Base-by-base conservation (phyloP, 2,888 invertebrate genomes). In the Deilephila porcellus region DNA sequence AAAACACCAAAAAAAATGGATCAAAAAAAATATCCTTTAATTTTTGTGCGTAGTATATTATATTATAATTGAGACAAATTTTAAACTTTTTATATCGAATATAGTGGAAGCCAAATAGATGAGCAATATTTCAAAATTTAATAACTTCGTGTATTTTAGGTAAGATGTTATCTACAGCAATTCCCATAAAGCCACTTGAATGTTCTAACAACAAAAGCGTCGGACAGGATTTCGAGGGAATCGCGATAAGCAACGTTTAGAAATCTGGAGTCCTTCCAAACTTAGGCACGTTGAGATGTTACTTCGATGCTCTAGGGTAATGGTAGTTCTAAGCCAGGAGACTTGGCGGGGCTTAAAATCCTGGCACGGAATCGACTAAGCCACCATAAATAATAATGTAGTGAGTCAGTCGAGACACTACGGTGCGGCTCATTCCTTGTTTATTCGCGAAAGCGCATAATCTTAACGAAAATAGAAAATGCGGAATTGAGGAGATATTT, bases 211-310 rank as follows among this genome's bases (percentile, higher is more conserved):
- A 45, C 45, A 34, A 63, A 62, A 34, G 25, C 52, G 45, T 45
- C 14, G 25, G 25, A 67, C 52, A 67, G 67, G 5, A 67, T 67
- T 45, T 45, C 14, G 45, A 45, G 45, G 52, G 52, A 25, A 52
- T 14, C 45, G 17, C 52, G 67, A 67, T 67, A 67, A 67, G 52
- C 67, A 67, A 29, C 67, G 67, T 45, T 67, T 67, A 52, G 67
- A 67, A 67, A 52, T 67, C 67, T 67, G 67, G 67, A 67, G 45
- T 25, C 20, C 25, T 67, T 67, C 67, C 67, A 67, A 67, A 20
- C 25, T 52, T 14, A 14, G 6, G 67, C 45, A 67, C 52, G 45
- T 67, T 67, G 45, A 67, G 67, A 67, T 45, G 67, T 60, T 45
- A 64, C 37, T 20, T 67, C 25, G 52, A 52, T 25, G 52, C 45